Base-by-base conservation (phyloP, 2,888 invertebrate species). In the Argyra leucocephala region DNA sequence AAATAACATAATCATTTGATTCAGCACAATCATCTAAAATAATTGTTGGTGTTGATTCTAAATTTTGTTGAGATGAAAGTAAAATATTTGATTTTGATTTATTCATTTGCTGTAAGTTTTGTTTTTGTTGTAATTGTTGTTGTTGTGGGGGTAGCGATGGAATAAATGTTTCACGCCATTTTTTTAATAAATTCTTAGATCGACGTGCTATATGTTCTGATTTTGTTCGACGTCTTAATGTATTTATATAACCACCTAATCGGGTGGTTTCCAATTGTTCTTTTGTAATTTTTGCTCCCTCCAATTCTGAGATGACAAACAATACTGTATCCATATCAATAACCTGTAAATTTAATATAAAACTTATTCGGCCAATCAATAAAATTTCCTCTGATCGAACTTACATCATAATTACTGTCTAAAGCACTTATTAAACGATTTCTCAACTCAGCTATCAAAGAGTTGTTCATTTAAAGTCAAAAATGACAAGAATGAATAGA, bases 331-430 rank as follows among this genome's bases (percentile, higher is more conserved):
- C 89, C 91, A 94, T 91, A 86, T 96, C 91, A 85, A 93, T 88
- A 85, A 96, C 96, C 96, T 96, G 81, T 67, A 86, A 67, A 15
- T 21, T 57, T 7, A 21, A 12, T 61, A 62, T 22, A 3, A 59
- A 3, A 59, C 18, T 1, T 23, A 61, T 22, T 59, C 21, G 5
- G 57, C 21, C 12, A 58, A 58, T 58, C 5, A 59, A 22, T 59
- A 59, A 12, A 10, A 12, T 58, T 26, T 22, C 18, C 18, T 62
- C 10, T 63, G 21, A 61, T 21, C 63, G 26, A 63, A 86, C 94
- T 94, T 92, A 96, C 96, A 94, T 96, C 94, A 87, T 95, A 93
- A 85, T 93, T 91, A 85, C 87, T 89, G 89, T 96, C 95, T 86
- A 96, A 88, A 83, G 94, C 91, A 88, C 90, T 90, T 86, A 92